phyloP scores from a whole-genome alignment of 2,888 invertebrate genomes.

The Marasmarcha lunaedactyla region DNA sequence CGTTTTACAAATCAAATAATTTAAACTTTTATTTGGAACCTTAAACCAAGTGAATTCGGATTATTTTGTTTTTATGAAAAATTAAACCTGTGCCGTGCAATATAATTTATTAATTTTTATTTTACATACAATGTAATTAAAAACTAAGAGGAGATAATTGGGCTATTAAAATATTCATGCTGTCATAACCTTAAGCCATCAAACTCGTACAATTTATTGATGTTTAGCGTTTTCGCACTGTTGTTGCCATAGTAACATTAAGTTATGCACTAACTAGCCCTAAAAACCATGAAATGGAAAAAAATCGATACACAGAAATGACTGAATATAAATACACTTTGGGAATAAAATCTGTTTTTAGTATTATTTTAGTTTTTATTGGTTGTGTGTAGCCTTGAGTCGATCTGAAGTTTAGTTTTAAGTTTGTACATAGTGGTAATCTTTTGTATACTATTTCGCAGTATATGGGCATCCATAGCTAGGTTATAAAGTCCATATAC shows the following conservation, averaged over 20 bases:
- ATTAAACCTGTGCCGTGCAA: no score
- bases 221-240: conserved; percentile 33
- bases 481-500: no score
- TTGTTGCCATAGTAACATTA: conserved; percentile 50
- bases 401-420: conserved; percentile 38
- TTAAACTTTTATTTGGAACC: no score
- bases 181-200: conserved; percentile 25
- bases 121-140: no score
- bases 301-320: conserved; percentile 16
- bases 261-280: conserved; percentile 22
- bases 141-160: conserved; percentile 17
- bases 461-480: no score
- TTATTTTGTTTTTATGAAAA: no score
- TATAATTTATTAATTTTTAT: no score
- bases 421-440: conserved; percentile 14
- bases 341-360: conserved; percentile 15
- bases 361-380: conserved; percentile 26
- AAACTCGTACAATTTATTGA: conserved; percentile 38
- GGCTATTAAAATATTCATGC: conserved; percentile 15
- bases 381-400: conserved; percentile 39
- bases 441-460: background rate
- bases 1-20: no score
- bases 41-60: no score
- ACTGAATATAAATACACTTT: conserved; percentile 41
- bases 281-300: conserved; percentile 12